phyloP scores from a whole-genome alignment of 2,888 invertebrate species.

The Scaptomyza tumidula region DNA sequence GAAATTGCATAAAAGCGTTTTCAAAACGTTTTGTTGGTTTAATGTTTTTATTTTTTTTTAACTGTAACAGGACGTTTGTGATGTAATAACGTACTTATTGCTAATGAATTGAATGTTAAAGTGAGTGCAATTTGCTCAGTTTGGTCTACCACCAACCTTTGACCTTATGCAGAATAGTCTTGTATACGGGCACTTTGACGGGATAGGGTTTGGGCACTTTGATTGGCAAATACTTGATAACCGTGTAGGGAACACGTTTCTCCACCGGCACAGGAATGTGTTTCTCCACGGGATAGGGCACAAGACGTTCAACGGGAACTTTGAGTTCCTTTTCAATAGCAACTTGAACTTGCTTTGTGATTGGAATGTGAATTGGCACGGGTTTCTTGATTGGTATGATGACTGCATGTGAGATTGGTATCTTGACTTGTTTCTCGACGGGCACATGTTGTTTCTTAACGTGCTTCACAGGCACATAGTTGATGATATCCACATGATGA shows the following conservation, averaged over 20 bases:
- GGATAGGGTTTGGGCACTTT: slow-evolving; percentile 92
- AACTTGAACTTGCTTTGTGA: slow-evolving; percentile 90
- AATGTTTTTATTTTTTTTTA: slow-evolving; percentile 20
- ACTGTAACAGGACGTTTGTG: slow-evolving; percentile 44
- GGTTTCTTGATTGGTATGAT: slow-evolving; percentile 91
- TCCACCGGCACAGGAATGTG: slow-evolving; percentile 90
- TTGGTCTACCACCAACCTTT: slow-evolving; percentile 81
- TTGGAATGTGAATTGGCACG: slow-evolving; percentile 91
- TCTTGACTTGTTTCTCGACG: slow-evolving; percentile 89
- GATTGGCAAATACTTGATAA: slow-evolving; percentile 90
- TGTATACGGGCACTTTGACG: slow-evolving; percentile 89
- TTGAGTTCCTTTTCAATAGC: slow-evolving; percentile 88
- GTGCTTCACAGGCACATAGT: slow-evolving; percentile 87
- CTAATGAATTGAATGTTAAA: slow-evolving; percentile 41
- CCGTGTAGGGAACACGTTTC: slow-evolving; percentile 89
- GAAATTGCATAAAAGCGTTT: slow-evolving; percentile 41
- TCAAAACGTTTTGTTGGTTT: slow-evolving; percentile 25
- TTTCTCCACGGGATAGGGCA: slow-evolving; percentile 90
- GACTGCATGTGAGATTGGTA: slow-evolving; percentile 91
- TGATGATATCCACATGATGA: slow-evolving; percentile 86
- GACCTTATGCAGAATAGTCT: slow-evolving; percentile 87
- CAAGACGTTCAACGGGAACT: slow-evolving; percentile 87
- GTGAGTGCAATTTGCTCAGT: not conserved
- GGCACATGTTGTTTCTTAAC: slow-evolving; percentile 91
- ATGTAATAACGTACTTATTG: slow-evolving; percentile 45